Percentiles rank a stretch among this genome's conserved stretches.
phyloP scores from a whole-genome alignment of 2,888 invertebrate genomes.

The Cataglyphis cursor region DNA sequence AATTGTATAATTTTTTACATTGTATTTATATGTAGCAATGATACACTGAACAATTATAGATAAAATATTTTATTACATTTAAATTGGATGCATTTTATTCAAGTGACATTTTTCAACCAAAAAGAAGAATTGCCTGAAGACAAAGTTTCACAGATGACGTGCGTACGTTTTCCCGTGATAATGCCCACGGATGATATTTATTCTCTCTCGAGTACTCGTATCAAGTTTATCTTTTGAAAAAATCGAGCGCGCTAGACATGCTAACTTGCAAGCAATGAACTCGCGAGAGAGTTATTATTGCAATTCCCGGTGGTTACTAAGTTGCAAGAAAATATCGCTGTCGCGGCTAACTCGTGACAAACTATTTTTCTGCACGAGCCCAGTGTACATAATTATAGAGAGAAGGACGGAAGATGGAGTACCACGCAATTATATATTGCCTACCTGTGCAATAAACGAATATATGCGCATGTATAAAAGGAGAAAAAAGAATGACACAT shows the following conservation, averaged over 20 bases:
- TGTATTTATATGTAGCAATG: background rate
- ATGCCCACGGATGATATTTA: background rate
- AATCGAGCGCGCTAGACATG: constrained; percentile 24
- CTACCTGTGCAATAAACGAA: background rate
- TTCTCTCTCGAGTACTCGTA: background rate
- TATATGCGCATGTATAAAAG: background rate
- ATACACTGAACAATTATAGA: background rate
- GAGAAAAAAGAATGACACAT: constrained; percentile 7
- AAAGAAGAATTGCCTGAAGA: background rate
- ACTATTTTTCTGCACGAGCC: constrained; percentile 27
- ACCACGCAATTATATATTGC: constrained; percentile 31
- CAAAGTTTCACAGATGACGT: background rate
- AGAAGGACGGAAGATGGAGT: constrained; percentile 22
- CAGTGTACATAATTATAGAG: constrained; percentile 18
- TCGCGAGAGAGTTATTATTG: constrained; percentile 32
- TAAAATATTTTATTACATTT: background rate
- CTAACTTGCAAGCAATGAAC: constrained; percentile 7
- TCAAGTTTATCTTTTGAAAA: constrained; percentile 12
- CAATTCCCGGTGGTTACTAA: background rate
- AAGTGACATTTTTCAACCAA: background rate
- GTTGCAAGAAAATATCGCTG: constrained; percentile 31
- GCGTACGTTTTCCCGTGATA: background rate
- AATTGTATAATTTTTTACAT: background rate
- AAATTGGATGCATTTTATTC: background rate
- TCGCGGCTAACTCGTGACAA: constrained; percentile 18